Percentiles rank a stretch among this genome's conserved stretches.
Evolutionary conservation across 30 jellyfish, hydroid and myxozoan genomes (phyloP).

Genomic region (Cassiopea xamachana): DNA sequence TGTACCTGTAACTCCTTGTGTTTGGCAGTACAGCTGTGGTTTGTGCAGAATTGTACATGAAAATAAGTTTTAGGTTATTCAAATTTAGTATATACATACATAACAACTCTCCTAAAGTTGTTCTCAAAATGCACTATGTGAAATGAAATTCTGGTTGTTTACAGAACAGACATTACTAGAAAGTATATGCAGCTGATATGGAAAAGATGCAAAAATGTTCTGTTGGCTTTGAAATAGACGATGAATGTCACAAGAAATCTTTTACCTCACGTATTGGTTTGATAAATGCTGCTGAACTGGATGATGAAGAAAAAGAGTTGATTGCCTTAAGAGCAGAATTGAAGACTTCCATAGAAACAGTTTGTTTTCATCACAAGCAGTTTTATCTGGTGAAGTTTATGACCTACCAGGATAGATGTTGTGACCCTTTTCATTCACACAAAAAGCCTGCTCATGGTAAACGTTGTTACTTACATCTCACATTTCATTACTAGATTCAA

Average conservation of each 20-base stretch:
- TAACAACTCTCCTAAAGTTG: background rate
- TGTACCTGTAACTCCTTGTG: background rate
- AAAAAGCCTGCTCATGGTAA: background rate
- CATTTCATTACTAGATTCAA: background rate
- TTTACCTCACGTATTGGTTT: slow-evolving; percentile 7
- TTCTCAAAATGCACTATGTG: background rate
- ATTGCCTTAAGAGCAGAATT: slow-evolving; percentile 2
- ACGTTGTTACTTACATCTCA: background rate
- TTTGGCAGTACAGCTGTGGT: background rate
- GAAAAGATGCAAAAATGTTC: slow-evolving; percentile 18
- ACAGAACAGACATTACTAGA: background rate
- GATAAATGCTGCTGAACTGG: slow-evolving; percentile 21
- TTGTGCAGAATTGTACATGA: background rate
- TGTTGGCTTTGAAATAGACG: slow-evolving; percentile 11
- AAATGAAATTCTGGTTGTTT: background rate
- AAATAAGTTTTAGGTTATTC: background rate
- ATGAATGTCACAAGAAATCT: slow-evolving; percentile 13
- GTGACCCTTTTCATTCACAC: slow-evolving; percentile 31
- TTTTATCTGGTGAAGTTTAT: slow-evolving; percentile 11
- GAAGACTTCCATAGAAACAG: slow-evolving; percentile 7
- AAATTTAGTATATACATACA: background rate
- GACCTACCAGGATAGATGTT: slow-evolving; percentile 20
- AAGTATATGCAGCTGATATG: slow-evolving; percentile 1
- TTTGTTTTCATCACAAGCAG: slow-evolving; percentile 4
- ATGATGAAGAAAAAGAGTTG: slow-evolving; percentile 19